phyloP scores from a whole-genome alignment of 2,797 vertebrate species.

The Vultur gryphus region DNA sequence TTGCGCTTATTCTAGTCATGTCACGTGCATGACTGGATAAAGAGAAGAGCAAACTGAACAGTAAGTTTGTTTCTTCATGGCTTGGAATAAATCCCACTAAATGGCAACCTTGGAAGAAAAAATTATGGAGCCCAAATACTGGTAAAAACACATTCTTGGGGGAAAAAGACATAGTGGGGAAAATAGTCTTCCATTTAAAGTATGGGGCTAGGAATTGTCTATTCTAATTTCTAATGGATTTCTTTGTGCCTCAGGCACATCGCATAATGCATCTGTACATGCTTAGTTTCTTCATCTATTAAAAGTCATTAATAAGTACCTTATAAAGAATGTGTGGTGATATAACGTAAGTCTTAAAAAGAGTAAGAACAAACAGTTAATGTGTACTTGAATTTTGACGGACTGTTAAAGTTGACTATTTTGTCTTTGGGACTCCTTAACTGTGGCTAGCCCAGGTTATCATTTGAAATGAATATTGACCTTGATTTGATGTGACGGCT shows the following conservation, averaged over 20 bases:
- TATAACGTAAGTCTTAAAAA: not conserved
- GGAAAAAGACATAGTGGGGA: not conserved
- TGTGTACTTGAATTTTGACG: not conserved
- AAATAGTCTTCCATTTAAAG: not conserved
- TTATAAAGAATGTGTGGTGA: not conserved
- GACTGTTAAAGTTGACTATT: not conserved
- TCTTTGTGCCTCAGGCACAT: not conserved
- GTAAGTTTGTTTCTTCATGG: slow-evolving; percentile 60
- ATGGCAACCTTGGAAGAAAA: slow-evolving; percentile 70
- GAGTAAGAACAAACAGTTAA: not conserved
- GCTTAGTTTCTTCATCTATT: not conserved
- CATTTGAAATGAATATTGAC: slow-evolving; percentile 49
- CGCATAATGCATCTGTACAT: not conserved
- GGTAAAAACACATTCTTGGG: not conserved
- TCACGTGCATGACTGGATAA: slow-evolving; percentile 39
- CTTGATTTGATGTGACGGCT: slow-evolving; percentile 41
- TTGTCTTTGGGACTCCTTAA: slow-evolving; percentile 59
- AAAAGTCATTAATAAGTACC: not conserved
- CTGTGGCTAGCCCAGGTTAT: slow-evolving; percentile 54
- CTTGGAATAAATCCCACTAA: slow-evolving; percentile 30
- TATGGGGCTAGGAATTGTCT: not conserved
- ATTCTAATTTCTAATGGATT: not conserved
- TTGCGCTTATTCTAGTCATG: slow-evolving; percentile 18
- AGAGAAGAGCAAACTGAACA: slow-evolving; percentile 57
- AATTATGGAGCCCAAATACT: slow-evolving; percentile 46